These are phyloP conservation scores for Gymnothorax javanicus DNA, from an alignment of 2,797 vertebrate species.

Conservation along the genomic window DNA sequence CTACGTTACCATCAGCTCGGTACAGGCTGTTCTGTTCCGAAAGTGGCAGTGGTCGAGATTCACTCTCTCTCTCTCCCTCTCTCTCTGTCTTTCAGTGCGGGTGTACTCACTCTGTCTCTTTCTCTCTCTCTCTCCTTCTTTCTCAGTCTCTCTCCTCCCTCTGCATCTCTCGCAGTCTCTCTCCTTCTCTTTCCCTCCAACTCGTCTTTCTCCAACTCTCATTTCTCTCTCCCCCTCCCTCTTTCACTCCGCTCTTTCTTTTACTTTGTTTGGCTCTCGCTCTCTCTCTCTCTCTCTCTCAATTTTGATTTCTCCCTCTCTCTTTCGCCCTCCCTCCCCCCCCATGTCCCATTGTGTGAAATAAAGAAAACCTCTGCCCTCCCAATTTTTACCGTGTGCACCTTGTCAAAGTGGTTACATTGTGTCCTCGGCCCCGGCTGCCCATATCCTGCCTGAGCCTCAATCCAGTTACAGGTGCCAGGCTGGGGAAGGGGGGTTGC, in stretches of 20 bases:
- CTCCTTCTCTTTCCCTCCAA: no score
- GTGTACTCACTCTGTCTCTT: no score
- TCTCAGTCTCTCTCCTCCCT: no score
- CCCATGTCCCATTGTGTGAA: neutral
- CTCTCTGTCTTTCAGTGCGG: no score
- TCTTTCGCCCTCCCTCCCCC: neutral
- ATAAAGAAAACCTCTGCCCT: neutral
- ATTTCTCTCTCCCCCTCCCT: no score
- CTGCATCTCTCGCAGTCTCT: no score
- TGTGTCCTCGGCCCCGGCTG: neutral
- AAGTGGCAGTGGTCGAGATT: slow-evolving; percentile 49
- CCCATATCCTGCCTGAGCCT: slow-evolving; percentile 31
- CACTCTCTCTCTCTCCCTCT: neutral
- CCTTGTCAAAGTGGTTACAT: slow-evolving; percentile 1
- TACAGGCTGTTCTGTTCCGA: slow-evolving; percentile 74
- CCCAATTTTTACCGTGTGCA: neutral
- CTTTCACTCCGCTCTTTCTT: no score
- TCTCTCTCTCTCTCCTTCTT: no score
- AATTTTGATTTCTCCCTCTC: neutral
- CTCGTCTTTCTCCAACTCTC: no score
- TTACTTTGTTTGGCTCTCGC: neutral
- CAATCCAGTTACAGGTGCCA: slow-evolving; percentile 42
- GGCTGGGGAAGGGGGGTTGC: slow-evolving; percentile 14
- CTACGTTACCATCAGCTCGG: slow-evolving; percentile 61
- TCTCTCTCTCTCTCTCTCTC: slow-evolving; percentile 9